Conservation (phyloP, 2,113 vertebrate genomes). For the Neogobius melanostomus region DNA sequence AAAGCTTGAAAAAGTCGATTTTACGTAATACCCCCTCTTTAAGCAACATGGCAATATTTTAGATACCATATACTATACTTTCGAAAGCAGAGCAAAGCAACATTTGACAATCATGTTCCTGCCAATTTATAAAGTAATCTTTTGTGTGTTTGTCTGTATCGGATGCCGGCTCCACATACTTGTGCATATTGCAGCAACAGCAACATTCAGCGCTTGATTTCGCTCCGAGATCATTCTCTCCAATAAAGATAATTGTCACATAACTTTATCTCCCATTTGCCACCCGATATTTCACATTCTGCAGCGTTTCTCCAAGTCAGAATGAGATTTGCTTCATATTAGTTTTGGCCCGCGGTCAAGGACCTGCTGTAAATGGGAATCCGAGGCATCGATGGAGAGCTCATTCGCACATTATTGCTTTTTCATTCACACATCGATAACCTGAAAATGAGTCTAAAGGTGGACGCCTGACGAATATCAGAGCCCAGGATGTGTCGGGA, state of each 20-base stretch:
- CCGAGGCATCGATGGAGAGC: slow-evolving; percentile 54
- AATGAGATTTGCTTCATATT: slow-evolving; percentile 59
- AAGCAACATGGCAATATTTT: too few relatives aligned
- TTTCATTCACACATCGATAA: slow-evolving; percentile 70
- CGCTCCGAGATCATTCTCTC: slow-evolving; percentile 7
- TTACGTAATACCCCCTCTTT: too few relatives aligned
- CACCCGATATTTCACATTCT: slow-evolving; percentile 48
- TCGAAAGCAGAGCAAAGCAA: too few relatives aligned
- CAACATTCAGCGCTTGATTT: slow-evolving; percentile 1
- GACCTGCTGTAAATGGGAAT: slow-evolving; percentile 67
- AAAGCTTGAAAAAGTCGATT: too few relatives aligned
- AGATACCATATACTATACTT: too few relatives aligned
- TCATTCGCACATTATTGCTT: slow-evolving; percentile 71
- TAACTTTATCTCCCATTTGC: slow-evolving; percentile 45
- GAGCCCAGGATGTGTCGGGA: neutral
- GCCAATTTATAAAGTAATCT: neutral
- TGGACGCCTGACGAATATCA: slow-evolving; percentile 25
- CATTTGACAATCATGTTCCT: neutral
- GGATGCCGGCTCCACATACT: neutral
- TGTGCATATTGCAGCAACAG: neutral
- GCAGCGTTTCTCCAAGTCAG: slow-evolving; percentile 47
- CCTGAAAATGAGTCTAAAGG: slow-evolving; percentile 63
- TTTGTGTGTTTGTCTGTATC: neutral
- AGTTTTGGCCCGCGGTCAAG: slow-evolving; percentile 53
- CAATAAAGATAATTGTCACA: slow-evolving; percentile 48